A percentile compares a stretch with the other conserved stretches of the same genome.
Evolutionary conservation across 2,797 vertebrate genomes (phyloP).

Genomic region (Peromyscus nudipes): DNA sequence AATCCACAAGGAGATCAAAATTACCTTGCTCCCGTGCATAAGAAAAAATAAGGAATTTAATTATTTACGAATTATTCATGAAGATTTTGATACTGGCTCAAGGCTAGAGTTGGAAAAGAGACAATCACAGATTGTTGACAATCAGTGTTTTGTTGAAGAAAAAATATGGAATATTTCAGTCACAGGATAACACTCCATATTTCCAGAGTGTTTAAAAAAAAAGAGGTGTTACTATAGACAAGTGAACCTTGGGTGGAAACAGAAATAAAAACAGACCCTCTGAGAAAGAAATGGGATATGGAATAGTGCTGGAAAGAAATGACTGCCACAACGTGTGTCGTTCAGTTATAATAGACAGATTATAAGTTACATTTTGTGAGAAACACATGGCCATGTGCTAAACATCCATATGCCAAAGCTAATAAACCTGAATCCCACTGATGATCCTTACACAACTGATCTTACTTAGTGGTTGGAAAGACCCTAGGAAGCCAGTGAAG

Average conservation of each 20-base stretch:
- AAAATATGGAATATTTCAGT: conserved; percentile 76
- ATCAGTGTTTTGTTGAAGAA: conserved; percentile 61
- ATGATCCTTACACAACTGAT: conserved; percentile 39
- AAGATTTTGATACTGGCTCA: conserved; percentile 57
- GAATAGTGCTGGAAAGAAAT: conserved; percentile 73
- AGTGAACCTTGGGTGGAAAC: conserved; percentile 68
- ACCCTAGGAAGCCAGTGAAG: not conserved
- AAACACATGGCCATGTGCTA: conserved; percentile 79
- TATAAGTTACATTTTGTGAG: conserved; percentile 78
- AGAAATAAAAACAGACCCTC: conserved; percentile 77
- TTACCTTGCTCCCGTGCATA: conserved; percentile 83
- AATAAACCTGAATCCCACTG: conserved; percentile 73
- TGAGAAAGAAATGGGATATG: conserved; percentile 77
- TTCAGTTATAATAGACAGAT: conserved; percentile 74
- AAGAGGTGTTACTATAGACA: conserved; percentile 68
- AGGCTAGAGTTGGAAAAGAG: conserved; percentile 68
- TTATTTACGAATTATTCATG: conserved; percentile 85
- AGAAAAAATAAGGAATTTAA: conserved; percentile 87
- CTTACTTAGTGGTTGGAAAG: conserved; percentile 60
- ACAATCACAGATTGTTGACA: conserved; percentile 63
- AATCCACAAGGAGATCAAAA: conserved; percentile 84
- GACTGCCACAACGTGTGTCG: conserved; percentile 69
- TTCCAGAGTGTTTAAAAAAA: conserved; percentile 71
- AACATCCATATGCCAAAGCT: conserved; percentile 70
- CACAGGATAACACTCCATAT: conserved; percentile 76